A percentile compares a stretch with the other conserved stretches of the same genome.
Conservation (phyloP, 2,797 vertebrate genomes). For the Helostoma temminkii region DNA sequence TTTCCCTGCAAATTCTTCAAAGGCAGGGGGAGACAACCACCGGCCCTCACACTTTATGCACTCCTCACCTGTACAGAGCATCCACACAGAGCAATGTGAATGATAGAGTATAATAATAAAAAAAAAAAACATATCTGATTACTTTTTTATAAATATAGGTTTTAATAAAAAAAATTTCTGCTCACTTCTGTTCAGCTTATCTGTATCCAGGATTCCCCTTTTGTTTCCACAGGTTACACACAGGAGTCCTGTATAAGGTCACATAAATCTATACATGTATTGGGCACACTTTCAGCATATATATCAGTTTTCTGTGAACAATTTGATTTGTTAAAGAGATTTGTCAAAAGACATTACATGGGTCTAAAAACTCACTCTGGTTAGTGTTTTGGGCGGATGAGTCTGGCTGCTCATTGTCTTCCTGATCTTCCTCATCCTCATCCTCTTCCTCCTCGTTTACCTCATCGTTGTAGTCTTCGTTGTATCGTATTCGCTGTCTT, state of each 20-base stretch:
- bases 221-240: constrained; percentile 65
- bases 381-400: background rate
- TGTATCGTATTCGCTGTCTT: fast-evolving
- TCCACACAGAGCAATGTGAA: background rate
- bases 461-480: background rate
- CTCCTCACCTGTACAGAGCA: constrained; percentile 33
- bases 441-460: background rate
- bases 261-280: background rate
- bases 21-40: constrained; percentile 24
- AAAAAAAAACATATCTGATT: background rate
- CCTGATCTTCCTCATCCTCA: background rate
- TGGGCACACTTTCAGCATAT: background rate
- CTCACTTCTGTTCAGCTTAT: constrained; percentile 48
- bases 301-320: too few relatives aligned
- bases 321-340: too few relatives aligned
- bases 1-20: constrained; percentile 59
- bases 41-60: constrained; percentile 30
- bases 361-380: constrained; percentile 19
- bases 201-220: constrained; percentile 45
- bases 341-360: too few relatives aligned
- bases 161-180: too few relatives aligned
- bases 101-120: background rate
- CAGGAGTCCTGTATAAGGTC: constrained; percentile 10
- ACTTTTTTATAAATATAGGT: too few relatives aligned
- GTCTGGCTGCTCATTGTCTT: constrained; percentile 4